Evolutionary conservation across 2,888 invertebrate species (phyloP).

Genomic region (Pyrochroa serraticornis): DNA sequence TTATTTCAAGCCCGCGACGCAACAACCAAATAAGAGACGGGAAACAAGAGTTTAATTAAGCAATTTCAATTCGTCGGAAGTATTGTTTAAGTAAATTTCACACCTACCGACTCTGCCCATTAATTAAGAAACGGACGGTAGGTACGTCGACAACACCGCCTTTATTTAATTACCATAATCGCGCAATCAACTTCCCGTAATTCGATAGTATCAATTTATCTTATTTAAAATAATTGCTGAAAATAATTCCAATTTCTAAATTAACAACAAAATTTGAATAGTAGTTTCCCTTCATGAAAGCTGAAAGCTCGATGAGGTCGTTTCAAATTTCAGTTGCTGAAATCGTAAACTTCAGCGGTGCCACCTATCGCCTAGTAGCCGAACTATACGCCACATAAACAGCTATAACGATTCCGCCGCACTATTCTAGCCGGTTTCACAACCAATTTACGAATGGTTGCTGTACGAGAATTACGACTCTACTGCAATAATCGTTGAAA

Average conservation of each 20-base stretch:
- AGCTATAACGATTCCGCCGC: slow-evolving; percentile 33
- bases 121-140: too few relatives aligned
- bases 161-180: too few relatives aligned
- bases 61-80: slow-evolving; percentile 13
- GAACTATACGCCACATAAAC: slow-evolving; percentile 48
- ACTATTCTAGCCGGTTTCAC: slow-evolving; percentile 37
- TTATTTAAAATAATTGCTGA: too few relatives aligned
- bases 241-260: too few relatives aligned
- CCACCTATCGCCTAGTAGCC: slow-evolving; percentile 54
- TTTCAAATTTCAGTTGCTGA: not conserved
- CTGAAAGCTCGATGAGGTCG: too few relatives aligned
- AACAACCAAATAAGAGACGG: slow-evolving; percentile 6
- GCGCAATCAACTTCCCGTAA: too few relatives aligned
- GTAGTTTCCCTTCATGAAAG: too few relatives aligned
- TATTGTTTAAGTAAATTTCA: not conserved
- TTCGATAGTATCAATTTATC: too few relatives aligned
- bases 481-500: not conserved
- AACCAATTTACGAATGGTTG: slow-evolving; percentile 38
- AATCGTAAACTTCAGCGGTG: slow-evolving; percentile 29
- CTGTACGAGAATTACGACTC: slow-evolving; percentile 24
- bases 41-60: slow-evolving; percentile 17
- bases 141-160: too few relatives aligned
- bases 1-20: slow-evolving; percentile 10
- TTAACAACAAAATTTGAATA: too few relatives aligned
- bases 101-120: not conserved